These are phyloP conservation scores for Calliopum simillimum DNA, from an alignment of 2,888 invertebrate genomes.

Conservation along the genomic window DNA sequence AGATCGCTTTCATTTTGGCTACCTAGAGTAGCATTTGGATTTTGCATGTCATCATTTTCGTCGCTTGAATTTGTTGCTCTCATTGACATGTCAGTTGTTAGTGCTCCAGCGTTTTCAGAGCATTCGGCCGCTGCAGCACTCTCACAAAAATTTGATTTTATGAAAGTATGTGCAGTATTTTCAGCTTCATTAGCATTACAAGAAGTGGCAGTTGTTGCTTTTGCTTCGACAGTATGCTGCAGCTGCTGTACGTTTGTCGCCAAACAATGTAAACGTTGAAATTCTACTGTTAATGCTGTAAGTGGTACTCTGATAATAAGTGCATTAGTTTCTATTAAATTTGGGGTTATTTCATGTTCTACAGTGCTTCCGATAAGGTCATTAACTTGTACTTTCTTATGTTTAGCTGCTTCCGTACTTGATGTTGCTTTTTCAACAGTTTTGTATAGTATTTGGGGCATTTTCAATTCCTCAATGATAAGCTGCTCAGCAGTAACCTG, in stretches of 20 bases:
- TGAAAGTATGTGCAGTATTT: neutral
- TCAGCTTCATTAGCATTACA: neutral
- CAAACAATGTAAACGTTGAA: constrained; percentile 42
- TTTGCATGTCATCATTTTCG: constrained; percentile 49
- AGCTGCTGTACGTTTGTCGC: constrained; percentile 19
- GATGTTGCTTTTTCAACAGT: neutral
- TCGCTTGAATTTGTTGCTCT: neutral
- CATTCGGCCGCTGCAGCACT: constrained; percentile 56
- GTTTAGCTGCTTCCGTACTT: neutral
- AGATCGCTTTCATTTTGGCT: constrained; percentile 37
- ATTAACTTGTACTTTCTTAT: neutral
- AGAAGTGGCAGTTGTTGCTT: neutral
- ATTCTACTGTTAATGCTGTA: constrained; percentile 42
- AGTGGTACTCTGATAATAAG: constrained; percentile 43
- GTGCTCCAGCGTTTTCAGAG: constrained; percentile 58
- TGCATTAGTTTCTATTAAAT: constrained; percentile 11
- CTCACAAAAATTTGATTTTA: constrained; percentile 51
- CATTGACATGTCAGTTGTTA: constrained; percentile 22
- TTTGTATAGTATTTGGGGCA: neutral
- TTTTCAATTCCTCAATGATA: neutral
- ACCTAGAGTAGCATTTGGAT: neutral
- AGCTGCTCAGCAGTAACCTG: neutral
- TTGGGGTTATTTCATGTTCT: neutral
- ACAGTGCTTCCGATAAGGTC: neutral
- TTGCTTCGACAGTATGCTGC: neutral